phyloP scores from a whole-genome alignment of 2,797 vertebrate genomes.

The Chelon labrosus region DNA sequence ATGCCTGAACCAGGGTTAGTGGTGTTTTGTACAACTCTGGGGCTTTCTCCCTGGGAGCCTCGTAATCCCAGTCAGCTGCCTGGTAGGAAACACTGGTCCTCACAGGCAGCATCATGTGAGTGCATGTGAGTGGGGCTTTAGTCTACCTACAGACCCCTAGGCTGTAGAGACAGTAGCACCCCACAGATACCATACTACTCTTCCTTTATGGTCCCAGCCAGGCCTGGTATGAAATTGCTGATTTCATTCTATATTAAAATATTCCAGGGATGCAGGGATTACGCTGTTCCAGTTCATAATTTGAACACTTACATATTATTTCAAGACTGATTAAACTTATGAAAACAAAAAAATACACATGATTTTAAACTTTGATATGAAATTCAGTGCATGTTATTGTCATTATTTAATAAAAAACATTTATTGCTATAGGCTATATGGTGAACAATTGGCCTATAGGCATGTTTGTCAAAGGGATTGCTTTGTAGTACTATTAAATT shows the following conservation, averaged over 20 bases:
- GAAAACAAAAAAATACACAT: no score
- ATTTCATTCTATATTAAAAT: neutral
- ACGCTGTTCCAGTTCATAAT: no score
- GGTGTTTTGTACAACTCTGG: constrained; percentile 40
- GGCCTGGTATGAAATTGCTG: constrained; percentile 18
- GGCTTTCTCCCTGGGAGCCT: constrained; percentile 67
- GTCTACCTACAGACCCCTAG: constrained; percentile 67
- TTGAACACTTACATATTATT: no score
- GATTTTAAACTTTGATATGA: no score
- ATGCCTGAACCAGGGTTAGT: constrained; percentile 2
- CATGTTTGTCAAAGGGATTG: no score
- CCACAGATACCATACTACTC: constrained; percentile 31
- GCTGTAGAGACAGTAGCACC: constrained; percentile 39
- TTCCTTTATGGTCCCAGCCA: neutral
- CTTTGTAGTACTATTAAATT: no score
- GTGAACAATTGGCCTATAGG: no score
- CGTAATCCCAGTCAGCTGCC: constrained; percentile 88
- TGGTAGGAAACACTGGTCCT: constrained; percentile 70
- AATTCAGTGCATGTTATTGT: no score
- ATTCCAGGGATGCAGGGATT: no score
- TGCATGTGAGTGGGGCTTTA: constrained; percentile 72
- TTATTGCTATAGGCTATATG: no score
- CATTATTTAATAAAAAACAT: no score
- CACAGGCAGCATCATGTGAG: constrained; percentile 85
- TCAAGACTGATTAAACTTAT: no score